These are phyloP conservation scores for Branchinecta lynchi DNA, from an alignment of 1,140 invertebrate species.

Conservation along the genomic window DNA sequence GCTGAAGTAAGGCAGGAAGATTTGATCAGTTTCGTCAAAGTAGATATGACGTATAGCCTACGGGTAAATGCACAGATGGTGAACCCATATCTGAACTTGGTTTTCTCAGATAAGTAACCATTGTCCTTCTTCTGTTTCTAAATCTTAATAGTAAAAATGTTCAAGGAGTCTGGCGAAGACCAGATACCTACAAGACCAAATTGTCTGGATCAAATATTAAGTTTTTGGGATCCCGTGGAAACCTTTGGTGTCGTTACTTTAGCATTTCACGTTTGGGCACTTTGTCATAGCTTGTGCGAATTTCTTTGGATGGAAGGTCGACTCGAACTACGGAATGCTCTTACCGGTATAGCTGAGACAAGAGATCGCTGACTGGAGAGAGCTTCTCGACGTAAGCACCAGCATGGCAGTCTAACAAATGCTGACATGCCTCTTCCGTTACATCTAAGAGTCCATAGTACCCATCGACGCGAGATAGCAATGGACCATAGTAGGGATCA, in stretches of 20 bases:
- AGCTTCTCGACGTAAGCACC: slow-evolving; percentile 1
- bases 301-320: not conserved
- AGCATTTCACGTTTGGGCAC: not conserved
- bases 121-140: too few species aligned
- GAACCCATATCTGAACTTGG: too few species aligned
- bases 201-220: too few species aligned
- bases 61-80: too few species aligned
- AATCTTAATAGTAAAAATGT: too few species aligned
- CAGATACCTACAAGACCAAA: too few species aligned
- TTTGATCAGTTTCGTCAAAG: too few species aligned
- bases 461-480: slow-evolving; percentile 20
- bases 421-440: slow-evolving; percentile 13
- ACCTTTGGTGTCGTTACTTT: slow-evolving; percentile 14
- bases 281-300: not conserved
- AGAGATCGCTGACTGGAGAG: slow-evolving; percentile 18
- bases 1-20: too few species aligned
- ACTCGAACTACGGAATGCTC: not conserved
- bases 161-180: too few species aligned
- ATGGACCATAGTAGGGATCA: slow-evolving; percentile 17
- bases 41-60: too few species aligned
- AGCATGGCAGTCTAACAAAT: slow-evolving; percentile 16
- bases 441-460: slow-evolving; percentile 19
- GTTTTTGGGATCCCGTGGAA: too few species aligned
- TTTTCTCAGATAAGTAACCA: too few species aligned
- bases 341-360: slow-evolving; percentile 12